Percentiles rank a stretch among this genome's conserved stretches.
phyloP scores from a whole-genome alignment of 2,113 vertebrate species.

The Hippocampus mohnikei region DNA sequence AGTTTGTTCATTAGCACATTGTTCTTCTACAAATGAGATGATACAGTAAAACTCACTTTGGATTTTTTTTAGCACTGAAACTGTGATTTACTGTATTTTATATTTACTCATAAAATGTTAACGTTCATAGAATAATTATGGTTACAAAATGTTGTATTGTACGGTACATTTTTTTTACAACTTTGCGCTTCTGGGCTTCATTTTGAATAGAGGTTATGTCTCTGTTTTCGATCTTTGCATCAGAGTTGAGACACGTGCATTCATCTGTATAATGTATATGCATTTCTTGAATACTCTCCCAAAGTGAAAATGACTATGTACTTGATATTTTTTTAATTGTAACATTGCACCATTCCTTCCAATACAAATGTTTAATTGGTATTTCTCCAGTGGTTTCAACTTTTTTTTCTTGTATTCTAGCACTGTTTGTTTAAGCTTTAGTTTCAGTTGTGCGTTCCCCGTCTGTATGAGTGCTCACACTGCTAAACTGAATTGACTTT shows the following conservation, averaged over 20 bases:
- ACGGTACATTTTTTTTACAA: not conserved
- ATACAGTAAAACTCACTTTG: not conserved
- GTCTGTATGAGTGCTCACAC: slow-evolving; percentile 18
- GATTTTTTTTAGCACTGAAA: not conserved
- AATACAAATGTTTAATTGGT: not conserved
- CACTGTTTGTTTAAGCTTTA: slow-evolving; percentile 51
- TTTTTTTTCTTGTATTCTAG: slow-evolving; percentile 36
- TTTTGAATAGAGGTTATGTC: not conserved
- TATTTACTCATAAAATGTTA: not conserved
- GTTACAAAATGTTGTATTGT: not conserved
- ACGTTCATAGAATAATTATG: not conserved
- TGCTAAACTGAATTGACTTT: slow-evolving; percentile 17
- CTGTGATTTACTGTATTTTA: not conserved
- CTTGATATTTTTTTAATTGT: slow-evolving; percentile 33
- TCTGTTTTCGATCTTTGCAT: not conserved
- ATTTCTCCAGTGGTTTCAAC: not conserved
- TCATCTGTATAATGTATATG: slow-evolving; percentile 5
- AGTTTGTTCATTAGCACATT: not conserved
- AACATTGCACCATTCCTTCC: not conserved
- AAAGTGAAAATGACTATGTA: slow-evolving; percentile 29
- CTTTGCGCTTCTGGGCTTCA: not conserved
- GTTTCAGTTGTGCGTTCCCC: slow-evolving; percentile 44
- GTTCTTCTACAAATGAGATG: not conserved
- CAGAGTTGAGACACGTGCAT: not conserved
- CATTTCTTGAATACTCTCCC: slow-evolving; percentile 12